phyloP scores from a whole-genome alignment of 2,888 invertebrate species.

The Xylocampa areola region DNA sequence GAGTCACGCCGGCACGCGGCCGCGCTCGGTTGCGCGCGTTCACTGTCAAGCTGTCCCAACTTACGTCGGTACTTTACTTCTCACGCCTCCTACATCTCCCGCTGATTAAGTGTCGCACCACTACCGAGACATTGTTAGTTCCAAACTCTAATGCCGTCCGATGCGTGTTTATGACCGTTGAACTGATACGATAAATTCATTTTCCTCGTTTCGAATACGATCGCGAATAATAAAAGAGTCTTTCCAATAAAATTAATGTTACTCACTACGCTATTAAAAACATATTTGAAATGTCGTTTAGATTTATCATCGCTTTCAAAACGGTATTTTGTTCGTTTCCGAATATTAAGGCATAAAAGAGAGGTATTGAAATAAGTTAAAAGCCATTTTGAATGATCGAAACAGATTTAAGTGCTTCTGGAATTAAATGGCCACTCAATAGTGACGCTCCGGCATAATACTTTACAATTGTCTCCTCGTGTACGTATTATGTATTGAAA shows the following conservation, averaged over 20 bases:
- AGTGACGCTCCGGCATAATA: neutral
- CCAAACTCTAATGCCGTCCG: slow-evolving; percentile 13
- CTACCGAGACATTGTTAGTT: slow-evolving; percentile 24
- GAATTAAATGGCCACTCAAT: slow-evolving; percentile 26
- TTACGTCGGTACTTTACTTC: slow-evolving; percentile 64
- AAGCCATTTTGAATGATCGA: slow-evolving; percentile 32
- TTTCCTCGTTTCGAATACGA: slow-evolving; percentile 8
- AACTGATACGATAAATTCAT: slow-evolving; percentile 28
- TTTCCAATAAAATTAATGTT: slow-evolving; percentile 40
- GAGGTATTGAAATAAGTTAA: slow-evolving; percentile 30
- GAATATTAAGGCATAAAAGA: slow-evolving; percentile 34
- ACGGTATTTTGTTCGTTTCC: slow-evolving; percentile 31
- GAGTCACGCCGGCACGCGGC: slow-evolving; percentile 38
- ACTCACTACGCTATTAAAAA: slow-evolving; percentile 42
- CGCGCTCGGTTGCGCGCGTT: slow-evolving; percentile 49
- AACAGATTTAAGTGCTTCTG: slow-evolving; percentile 33
- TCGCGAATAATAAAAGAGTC: slow-evolving; percentile 35
- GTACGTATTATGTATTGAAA: no score
- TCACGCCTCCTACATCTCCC: slow-evolving; percentile 56
- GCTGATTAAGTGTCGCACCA: slow-evolving; percentile 55
- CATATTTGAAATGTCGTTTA: slow-evolving; percentile 37
- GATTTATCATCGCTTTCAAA: slow-evolving; percentile 44
- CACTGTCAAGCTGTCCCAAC: slow-evolving; percentile 64
- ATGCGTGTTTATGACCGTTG: slow-evolving; percentile 23
- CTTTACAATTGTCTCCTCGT: no score